Evolutionary conservation across 2,888 invertebrate genomes (phyloP).

Genomic region (Zaprionus obscuricornis): DNA sequence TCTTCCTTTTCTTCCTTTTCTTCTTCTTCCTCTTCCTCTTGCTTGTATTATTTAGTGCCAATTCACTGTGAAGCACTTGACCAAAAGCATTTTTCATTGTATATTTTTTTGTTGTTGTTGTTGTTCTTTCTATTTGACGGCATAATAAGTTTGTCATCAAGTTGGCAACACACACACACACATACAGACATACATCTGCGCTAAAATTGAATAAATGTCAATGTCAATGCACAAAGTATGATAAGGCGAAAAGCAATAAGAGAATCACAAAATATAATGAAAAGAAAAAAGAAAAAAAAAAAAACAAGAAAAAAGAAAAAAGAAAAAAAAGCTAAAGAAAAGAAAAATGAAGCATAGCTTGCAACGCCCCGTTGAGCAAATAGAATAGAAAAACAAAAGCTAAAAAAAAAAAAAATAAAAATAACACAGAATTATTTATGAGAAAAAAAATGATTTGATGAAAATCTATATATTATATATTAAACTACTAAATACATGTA

Average conservation of each 20-base stretch:
- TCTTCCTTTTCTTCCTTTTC: slow-evolving; percentile 5
- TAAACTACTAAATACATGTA: too few species aligned
- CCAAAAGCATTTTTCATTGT: slow-evolving; percentile 47
- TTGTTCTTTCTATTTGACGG: slow-evolving; percentile 21
- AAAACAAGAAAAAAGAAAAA: slow-evolving; percentile 10
- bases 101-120: slow-evolving; percentile 33
- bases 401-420: too few species aligned
- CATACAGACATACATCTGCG: too few species aligned
- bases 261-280: too few species aligned
- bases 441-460: too few species aligned
- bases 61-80: slow-evolving; percentile 65
- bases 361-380: slow-evolving; percentile 27
- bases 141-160: slow-evolving; percentile 46
- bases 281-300: slow-evolving; percentile 5
- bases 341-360: too few species aligned
- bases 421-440: too few species aligned
- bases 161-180: slow-evolving; percentile 27
- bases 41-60: slow-evolving; percentile 44
- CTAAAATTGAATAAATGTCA: slow-evolving; percentile 27
- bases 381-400: slow-evolving; percentile 16
- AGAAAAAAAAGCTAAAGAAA: too few species aligned
- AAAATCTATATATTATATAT: too few species aligned
- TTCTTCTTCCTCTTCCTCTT: slow-evolving; percentile 7
- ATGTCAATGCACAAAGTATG: slow-evolving; percentile 15
- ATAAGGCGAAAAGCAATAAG: too few species aligned